Evolutionary conservation across 1,140 invertebrate genomes (phyloP).

Genomic region (Solenopsis invicta): DNA sequence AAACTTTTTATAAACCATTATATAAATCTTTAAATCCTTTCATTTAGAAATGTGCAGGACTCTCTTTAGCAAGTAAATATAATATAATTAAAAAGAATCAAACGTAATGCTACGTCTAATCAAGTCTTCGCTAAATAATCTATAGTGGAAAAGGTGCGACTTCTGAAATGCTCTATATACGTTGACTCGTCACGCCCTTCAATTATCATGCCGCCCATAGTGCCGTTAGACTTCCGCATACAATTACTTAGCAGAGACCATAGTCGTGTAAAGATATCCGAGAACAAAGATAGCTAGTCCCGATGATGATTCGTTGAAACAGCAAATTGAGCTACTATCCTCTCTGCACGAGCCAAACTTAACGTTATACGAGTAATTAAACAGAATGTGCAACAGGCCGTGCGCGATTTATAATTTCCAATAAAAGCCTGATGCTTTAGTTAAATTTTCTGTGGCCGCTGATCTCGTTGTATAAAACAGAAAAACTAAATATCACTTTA

Average conservation of each 20-base stretch:
- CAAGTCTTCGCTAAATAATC: slow-evolving; percentile 11
- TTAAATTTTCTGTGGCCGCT: slow-evolving; percentile 73
- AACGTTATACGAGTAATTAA: slow-evolving; percentile 64
- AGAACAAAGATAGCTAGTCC: slow-evolving; percentile 61
- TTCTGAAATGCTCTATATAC: background rate
- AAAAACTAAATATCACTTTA: slow-evolving; percentile 76
- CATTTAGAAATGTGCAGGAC: background rate
- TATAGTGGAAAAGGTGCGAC: background rate
- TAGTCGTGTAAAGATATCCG: slow-evolving; percentile 64
- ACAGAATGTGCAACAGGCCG: slow-evolving; percentile 65
- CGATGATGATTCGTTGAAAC: slow-evolving; percentile 67
- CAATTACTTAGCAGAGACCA: slow-evolving; percentile 70
- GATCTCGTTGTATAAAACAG: slow-evolving; percentile 70
- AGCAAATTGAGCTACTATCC: slow-evolving; percentile 55
- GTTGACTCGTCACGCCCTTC: slow-evolving; percentile 67
- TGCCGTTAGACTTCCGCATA: slow-evolving; percentile 71
- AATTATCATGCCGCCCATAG: slow-evolving; percentile 72
- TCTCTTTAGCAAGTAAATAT: background rate
- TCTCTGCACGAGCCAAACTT: slow-evolving; percentile 48
- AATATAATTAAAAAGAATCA: background rate
- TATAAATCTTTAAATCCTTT: background rate
- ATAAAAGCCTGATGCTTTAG: slow-evolving; percentile 73
- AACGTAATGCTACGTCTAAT: background rate
- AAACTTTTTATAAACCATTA: too few relatives aligned
- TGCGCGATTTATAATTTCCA: slow-evolving; percentile 64